A percentile compares a stretch with the other conserved stretches of the same genome.
phyloP scores from a whole-genome alignment of 2,888 invertebrate species.

The Acanthococcus lagerstroemiae region DNA sequence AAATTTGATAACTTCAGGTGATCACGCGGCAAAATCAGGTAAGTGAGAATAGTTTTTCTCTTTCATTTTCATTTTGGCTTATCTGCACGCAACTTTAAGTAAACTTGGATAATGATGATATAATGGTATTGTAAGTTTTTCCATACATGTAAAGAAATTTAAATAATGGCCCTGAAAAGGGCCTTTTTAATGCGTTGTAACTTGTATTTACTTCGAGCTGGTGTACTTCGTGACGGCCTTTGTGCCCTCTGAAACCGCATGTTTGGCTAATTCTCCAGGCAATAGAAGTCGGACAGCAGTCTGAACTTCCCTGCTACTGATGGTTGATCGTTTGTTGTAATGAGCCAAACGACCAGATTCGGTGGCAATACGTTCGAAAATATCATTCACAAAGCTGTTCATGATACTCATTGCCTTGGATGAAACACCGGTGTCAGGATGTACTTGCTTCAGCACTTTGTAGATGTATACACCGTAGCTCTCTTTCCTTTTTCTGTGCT shows the following conservation, averaged over 20 bases:
- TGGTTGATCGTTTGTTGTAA: slow-evolving; percentile 52
- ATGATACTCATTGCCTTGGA: slow-evolving; percentile 61
- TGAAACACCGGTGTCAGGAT: slow-evolving; percentile 56
- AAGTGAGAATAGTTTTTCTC: too few species aligned
- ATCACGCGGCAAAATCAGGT: too few species aligned
- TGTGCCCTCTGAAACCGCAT: slow-evolving; percentile 57
- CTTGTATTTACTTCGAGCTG: slow-evolving; percentile 41
- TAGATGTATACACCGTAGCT: slow-evolving; percentile 51
- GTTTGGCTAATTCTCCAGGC: slow-evolving; percentile 62
- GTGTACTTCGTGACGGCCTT: slow-evolving; percentile 54
- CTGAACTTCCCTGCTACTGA: slow-evolving; percentile 59
- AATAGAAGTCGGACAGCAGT: slow-evolving; percentile 56
- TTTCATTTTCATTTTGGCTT: too few species aligned
- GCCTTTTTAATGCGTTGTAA: slow-evolving; percentile 32
- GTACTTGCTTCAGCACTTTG: slow-evolving; percentile 52
- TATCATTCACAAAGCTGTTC: slow-evolving; percentile 65
- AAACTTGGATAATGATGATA: too few species aligned
- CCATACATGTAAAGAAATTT: too few species aligned
- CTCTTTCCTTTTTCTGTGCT: slow-evolving; percentile 49
- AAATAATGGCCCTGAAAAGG: slow-evolving; percentile 35
- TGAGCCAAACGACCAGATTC: slow-evolving; percentile 46
- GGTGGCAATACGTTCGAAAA: slow-evolving; percentile 57
- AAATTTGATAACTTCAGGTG: too few species aligned
- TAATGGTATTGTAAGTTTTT: too few species aligned
- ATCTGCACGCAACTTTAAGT: too few species aligned